These are phyloP conservation scores for Sandelia bainsii DNA, from an alignment of 2,797 vertebrate species.

Conservation along the genomic window DNA sequence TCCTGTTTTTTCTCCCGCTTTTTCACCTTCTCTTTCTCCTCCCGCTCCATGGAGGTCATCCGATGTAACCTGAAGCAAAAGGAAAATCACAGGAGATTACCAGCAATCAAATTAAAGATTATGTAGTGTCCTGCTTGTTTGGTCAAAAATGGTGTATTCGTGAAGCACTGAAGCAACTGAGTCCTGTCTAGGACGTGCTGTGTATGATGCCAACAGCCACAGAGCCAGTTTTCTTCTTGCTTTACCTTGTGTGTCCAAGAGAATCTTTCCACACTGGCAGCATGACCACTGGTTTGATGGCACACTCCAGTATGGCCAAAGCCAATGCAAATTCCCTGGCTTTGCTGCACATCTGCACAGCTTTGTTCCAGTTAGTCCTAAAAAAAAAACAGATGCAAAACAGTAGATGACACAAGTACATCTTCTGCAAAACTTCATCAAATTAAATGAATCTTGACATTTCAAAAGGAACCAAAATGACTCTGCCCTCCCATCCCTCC, in stretches of 20 bases:
- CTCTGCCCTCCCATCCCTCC: too few relatives aligned
- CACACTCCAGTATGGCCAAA: constrained; percentile 96
- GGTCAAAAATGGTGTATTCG: background rate
- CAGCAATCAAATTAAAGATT: background rate
- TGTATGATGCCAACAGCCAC: background rate
- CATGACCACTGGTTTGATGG: constrained; percentile 98
- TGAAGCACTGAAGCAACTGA: background rate
- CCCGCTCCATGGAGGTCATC: constrained; percentile 97
- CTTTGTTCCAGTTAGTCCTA: constrained; percentile 99
- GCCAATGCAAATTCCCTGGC: constrained; percentile 97
- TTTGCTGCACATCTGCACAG: constrained; percentile 99
- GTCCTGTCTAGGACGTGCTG: background rate
- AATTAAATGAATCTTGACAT: background rate
- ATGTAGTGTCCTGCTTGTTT: background rate
- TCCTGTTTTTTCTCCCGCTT: constrained; percentile 97
- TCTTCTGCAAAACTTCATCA: background rate
- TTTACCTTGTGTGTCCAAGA: constrained; percentile 95
- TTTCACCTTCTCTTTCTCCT: constrained; percentile 98
- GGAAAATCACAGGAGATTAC: background rate
- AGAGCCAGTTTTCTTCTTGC: background rate
- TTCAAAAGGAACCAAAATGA: background rate
- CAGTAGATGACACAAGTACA: background rate
- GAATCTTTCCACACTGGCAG: constrained; percentile 96
- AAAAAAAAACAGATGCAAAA: constrained; percentile 9
- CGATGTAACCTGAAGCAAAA: constrained; percentile 88